Base-by-base conservation (phyloP, 2,888 invertebrate genomes). In the Poecilobothrus nobilitatus region DNA sequence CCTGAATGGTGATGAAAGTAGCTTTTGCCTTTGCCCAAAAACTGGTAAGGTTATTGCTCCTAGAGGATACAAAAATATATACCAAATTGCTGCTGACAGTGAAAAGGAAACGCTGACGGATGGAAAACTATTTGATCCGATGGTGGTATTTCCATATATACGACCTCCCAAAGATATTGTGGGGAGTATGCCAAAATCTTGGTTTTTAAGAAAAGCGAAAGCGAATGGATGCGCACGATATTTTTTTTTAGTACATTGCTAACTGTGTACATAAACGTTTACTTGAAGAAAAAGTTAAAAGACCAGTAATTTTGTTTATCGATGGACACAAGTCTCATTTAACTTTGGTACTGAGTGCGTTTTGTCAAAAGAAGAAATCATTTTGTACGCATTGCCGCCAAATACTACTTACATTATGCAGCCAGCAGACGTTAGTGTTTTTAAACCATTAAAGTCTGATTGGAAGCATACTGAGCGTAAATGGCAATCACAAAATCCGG, bases 401-500 rank as follows among this genome's bases (percentile, higher is more conserved):
- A n/a, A n/a, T n/a, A n/a, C n/a, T n/a, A n/a, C n/a, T n/a, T n/a
- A n/a, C n/a, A n/a, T n/a, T n/a, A n/a, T n/a, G n/a, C n/a, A n/a
- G n/a, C n/a, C n/a, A n/a, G n/a, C n/a, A n/a, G n/a, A n/a, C n/a
- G n/a, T n/a, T n/a, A n/a, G n/a, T n/a, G n/a, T n/a, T n/a, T n/a
- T n/a, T n/a, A 71, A 10, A 70, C 71, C 66, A 72, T n/a, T n/a
- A n/a, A n/a, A n/a, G n/a, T n/a, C n/a, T n/a, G n/a, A n/a, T n/a
- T n/a, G n/a, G n/a, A n/a, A 71, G 62, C 69, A 71, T 67, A 71
- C 68, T 10, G 73, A 71, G 1, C 68, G 68, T 18, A 27, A 69
- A 7, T 73, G 70, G 69, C 70, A 70, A 63, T 63, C 1, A 68
- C 62, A 66, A 22, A 68, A 68, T 66, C 21, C 66, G 5, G 70